Base-by-base conservation (phyloP, 2,113 vertebrate genomes). In the Pterophyllum scalare region DNA sequence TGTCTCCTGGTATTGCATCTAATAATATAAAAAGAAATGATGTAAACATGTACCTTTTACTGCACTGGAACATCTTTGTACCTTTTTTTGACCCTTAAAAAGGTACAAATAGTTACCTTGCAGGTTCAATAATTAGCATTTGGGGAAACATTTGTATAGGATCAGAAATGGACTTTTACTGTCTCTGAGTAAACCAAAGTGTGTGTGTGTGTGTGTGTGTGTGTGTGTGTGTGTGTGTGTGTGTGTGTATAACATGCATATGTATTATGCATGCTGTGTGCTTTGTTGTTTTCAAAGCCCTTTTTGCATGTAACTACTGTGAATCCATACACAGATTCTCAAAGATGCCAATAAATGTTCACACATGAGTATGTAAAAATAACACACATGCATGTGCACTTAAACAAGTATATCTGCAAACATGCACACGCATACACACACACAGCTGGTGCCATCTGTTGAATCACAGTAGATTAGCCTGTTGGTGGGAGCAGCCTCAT, bases 401-500 rank as follows among this genome's bases (percentile, higher is more conserved):
- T 13, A 60, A 22, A 67, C 35, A 46, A n/a, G 3, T 13, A 56
- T 35, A 72, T 7, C 26, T 24, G 7, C 75, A 70, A 54, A 7
- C 33, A 35, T 35, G 33, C 9, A 20, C 65, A 62, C 65, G 62
- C 67, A 76, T 60, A 67, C 54, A 61, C 67, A 38, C 35, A 64
- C 31, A 26, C 13, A 38, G 49, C 85, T 61, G 72, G 57, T 65
- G 28, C 89, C 87, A 88, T 92, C 88, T 91, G 88, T 83, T 81
- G 91, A 85, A 83, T 80, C 59, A 20, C 84, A 65, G 84, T 57
- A 80, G 83, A 90, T 92, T 38, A 78, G 80, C 77, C 60, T 64
- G 84, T 82, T 78, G 81, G 81, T 81, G 80, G 80, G 54, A 75
- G 80, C 84, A 49, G 80, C 86, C n/a, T 75, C 61, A 19, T 78